Evolutionary conservation across 1,140 invertebrate species (phyloP).

Genomic region (Cryptotermes secundus): DNA sequence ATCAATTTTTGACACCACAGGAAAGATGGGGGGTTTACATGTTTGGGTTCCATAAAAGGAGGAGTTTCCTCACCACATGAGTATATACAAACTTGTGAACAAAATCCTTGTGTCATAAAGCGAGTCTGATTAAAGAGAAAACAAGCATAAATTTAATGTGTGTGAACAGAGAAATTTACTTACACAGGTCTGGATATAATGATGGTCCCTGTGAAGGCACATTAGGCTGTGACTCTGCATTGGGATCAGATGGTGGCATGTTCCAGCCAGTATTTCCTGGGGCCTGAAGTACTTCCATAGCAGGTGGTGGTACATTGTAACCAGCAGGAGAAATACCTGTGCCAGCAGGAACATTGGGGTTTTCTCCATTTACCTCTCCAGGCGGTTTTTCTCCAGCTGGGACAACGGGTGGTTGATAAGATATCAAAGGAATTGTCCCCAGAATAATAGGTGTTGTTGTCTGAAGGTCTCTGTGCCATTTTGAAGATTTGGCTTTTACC

Average conservation of each 20-base stretch:
- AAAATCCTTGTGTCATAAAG: too few species aligned
- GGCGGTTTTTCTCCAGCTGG: not conserved
- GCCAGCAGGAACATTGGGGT: not conserved
- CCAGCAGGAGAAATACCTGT: not conserved
- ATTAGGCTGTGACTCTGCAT: not conserved
- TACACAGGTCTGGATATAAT: not conserved
- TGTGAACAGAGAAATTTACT: not conserved
- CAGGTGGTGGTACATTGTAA: not conserved
- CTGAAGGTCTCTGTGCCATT: conserved; percentile 22
- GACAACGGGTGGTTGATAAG: conserved; percentile 25
- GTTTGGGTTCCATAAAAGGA: too few species aligned
- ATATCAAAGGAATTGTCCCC: conserved; percentile 29
- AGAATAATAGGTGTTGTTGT: conserved; percentile 27
- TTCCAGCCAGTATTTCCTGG: not conserved
- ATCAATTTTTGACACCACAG: too few species aligned
- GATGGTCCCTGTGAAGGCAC: not conserved
- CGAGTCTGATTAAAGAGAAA: too few species aligned
- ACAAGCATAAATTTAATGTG: too few species aligned
- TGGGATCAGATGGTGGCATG: not conserved
- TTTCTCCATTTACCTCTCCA: not conserved
- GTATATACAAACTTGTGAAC: too few species aligned
- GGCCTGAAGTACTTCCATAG: not conserved
- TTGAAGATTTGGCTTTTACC: conserved; percentile 22
- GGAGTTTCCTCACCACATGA: too few species aligned
- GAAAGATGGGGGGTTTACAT: too few species aligned